Percentiles rank a stretch among this genome's conserved stretches.
Conservation (phyloP, 2,113 vertebrate species). For the Labeo rohita region DNA sequence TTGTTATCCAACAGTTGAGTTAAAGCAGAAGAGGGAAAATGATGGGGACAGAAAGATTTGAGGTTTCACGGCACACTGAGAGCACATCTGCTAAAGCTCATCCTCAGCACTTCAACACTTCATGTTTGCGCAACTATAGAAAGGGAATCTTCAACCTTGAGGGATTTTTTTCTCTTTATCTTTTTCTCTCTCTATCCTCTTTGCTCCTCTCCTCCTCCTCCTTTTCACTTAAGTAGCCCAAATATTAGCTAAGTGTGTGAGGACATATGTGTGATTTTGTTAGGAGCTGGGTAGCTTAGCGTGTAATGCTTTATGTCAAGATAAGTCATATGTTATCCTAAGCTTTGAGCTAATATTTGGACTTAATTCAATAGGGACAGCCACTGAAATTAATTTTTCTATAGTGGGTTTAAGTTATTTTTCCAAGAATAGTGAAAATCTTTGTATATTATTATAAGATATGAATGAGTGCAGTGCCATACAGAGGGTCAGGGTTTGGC, state of each 20-base stretch:
- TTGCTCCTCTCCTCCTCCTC: conserved; percentile 5
- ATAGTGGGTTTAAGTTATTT: conserved; percentile 46
- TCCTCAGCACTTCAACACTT: conserved; percentile 62
- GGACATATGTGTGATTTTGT: conserved; percentile 25
- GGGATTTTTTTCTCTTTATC: conserved; percentile 38
- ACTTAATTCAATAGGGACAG: conserved; percentile 15
- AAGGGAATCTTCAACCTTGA: conserved; percentile 44
- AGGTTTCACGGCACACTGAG: conserved; percentile 8
- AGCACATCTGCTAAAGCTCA: conserved; percentile 75
- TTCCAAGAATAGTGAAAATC: conserved; percentile 29
- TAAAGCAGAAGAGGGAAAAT: conserved; percentile 33
- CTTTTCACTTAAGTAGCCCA: conserved; percentile 25
- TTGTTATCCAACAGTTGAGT: conserved; percentile 45
- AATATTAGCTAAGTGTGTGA: conserved; percentile 42
- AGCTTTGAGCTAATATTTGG: conserved; percentile 36
- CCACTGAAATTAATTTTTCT: conserved; percentile 50
- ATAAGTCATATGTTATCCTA: conserved; percentile 41
- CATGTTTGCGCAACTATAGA: conserved; percentile 54
- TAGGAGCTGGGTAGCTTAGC: conserved; percentile 43
- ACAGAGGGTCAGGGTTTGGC: conserved; percentile 1
- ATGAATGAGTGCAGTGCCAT: conserved; percentile 6
- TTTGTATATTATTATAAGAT: conserved; percentile 49
- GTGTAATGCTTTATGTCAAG: conserved; percentile 42
- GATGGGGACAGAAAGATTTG: conserved; percentile 21
- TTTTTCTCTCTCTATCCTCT: conserved; percentile 21